Conservation (phyloP, 2,888 invertebrate genomes). For the Melinaea marsaeus region DNA sequence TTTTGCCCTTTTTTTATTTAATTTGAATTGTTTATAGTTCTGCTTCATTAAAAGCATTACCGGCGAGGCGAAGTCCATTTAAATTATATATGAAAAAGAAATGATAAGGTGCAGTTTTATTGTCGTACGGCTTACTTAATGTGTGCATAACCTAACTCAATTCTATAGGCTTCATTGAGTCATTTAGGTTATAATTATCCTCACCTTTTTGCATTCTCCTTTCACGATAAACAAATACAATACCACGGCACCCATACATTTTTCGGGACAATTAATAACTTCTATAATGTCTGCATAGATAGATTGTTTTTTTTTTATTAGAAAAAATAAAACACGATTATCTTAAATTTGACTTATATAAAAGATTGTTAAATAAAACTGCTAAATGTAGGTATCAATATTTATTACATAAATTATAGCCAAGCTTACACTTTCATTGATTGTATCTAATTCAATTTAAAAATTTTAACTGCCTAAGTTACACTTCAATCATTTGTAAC, state of each 20-base stretch:
- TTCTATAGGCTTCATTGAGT: background rate
- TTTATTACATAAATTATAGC: slow-evolving; percentile 78
- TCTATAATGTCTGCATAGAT: no score
- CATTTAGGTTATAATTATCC: slow-evolving; percentile 1
- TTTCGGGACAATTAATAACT: no score
- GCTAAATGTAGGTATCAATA: slow-evolving; percentile 65
- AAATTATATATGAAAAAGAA: slow-evolving; percentile 1
- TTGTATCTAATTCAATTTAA: slow-evolving; percentile 66
- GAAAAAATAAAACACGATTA: no score
- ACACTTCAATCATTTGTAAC: slow-evolving; percentile 54
- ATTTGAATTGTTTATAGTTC: background rate
- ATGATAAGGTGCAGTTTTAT: background rate
- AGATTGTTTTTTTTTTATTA: no score
- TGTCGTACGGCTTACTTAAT: background rate
- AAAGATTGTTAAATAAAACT: slow-evolving; percentile 39
- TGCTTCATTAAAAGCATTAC: slow-evolving; percentile 5
- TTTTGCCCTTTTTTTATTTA: background rate
- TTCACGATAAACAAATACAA: background rate
- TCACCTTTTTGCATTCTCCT: background rate
- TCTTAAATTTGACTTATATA: no score
- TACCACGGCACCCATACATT: no score
- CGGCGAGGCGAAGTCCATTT: background rate
- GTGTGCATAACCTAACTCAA: slow-evolving; percentile 1
- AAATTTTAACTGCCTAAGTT: slow-evolving; percentile 67
- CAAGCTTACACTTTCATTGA: slow-evolving; percentile 74